Evolutionary conservation across 2,113 vertebrate genomes (phyloP).

Genomic region (Pteronura brasiliensis): DNA sequence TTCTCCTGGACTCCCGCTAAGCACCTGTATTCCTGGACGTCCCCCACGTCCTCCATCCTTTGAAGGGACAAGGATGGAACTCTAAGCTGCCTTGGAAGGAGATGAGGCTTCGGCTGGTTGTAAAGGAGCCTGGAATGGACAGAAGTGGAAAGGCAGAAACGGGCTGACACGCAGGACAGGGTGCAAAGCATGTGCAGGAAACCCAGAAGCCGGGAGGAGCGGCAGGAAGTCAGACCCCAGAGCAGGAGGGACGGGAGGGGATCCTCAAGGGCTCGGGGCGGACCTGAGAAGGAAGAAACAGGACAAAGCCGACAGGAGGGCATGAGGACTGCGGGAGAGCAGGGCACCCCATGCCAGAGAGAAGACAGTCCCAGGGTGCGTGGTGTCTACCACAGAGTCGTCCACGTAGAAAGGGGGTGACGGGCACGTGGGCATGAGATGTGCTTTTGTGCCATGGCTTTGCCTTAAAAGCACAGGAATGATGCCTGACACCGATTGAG

Average conservation of each 20-base stretch:
- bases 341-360: neutral
- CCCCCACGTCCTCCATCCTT: neutral
- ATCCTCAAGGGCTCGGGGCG: neutral
- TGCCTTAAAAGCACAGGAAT: neutral
- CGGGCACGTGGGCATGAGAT: accelerated
- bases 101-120: neutral
- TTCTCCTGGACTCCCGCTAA: neutral
- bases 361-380: neutral
- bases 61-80: neutral
- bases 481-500: neutral
- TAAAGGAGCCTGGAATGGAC: neutral
- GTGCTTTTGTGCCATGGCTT: neutral
- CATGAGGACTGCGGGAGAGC: neutral
- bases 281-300: neutral
- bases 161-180: neutral
- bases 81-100: neutral
- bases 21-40: neutral
- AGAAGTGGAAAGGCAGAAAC: neutral
- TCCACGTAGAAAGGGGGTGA: neutral
- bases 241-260: neutral
- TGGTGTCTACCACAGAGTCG: accelerated
- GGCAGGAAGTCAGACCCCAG: accelerated
- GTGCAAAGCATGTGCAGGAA: neutral
- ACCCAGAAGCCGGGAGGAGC: neutral
- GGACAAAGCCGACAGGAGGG: neutral